Evolutionary conservation across 2,797 vertebrate species (phyloP).

Genomic region (Erpetoichthys calabaricus): DNA sequence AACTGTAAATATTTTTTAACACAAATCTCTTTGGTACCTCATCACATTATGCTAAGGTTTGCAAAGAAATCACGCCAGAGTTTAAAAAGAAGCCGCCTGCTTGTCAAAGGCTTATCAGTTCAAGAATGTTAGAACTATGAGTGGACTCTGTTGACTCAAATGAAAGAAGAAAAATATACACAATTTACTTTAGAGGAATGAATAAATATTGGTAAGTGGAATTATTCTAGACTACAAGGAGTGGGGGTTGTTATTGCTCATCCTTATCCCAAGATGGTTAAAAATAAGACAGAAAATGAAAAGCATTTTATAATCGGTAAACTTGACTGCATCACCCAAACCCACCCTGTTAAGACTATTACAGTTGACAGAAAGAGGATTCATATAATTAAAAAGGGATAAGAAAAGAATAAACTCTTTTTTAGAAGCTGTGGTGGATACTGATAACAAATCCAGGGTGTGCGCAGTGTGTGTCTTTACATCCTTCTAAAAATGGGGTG

Average conservation of each 20-base stretch:
- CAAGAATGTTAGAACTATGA: background rate
- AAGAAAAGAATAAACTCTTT: constrained; percentile 30
- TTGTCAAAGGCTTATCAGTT: background rate
- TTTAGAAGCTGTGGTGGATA: constrained; percentile 11
- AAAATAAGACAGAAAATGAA: background rate
- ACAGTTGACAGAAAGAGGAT: constrained; percentile 25
- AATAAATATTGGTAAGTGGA: background rate
- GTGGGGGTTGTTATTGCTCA: background rate
- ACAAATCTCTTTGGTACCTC: too few species aligned
- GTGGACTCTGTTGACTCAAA: background rate
- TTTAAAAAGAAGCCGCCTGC: too few species aligned
- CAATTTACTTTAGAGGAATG: background rate
- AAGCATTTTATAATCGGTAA: constrained; percentile 1
- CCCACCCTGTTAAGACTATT: constrained; percentile 25
- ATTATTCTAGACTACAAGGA: background rate
- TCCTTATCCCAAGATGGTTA: constrained; percentile 1
- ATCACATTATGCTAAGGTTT: too few species aligned
- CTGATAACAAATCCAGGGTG: constrained; percentile 8
- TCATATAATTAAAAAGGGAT: constrained; percentile 22
- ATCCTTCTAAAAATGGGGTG: constrained; percentile 8
- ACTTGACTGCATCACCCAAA: constrained; percentile 13
- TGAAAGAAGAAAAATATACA: background rate
- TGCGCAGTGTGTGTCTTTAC: constrained; percentile 13
- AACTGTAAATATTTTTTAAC: background rate
- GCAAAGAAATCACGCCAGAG: too few species aligned